phyloP scores from a whole-genome alignment of 2,888 invertebrate genomes.

The Rotaria sp. region DNA sequence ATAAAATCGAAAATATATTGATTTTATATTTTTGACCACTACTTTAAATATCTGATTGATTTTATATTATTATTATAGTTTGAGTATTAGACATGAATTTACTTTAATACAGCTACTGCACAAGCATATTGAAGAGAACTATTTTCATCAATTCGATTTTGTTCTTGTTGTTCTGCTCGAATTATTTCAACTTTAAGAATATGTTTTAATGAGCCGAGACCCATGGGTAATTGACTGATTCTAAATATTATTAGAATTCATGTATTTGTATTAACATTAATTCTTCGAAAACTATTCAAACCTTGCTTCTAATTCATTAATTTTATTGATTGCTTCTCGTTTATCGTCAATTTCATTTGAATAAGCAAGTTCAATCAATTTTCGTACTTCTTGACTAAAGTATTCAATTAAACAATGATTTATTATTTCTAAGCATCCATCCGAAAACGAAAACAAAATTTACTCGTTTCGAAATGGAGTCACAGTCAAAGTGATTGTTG shows the following conservation, averaged over 20 bases:
- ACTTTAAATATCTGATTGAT: too few species aligned
- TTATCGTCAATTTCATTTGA: conserved; percentile 19
- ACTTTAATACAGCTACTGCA: conserved; percentile 24
- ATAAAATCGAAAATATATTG: too few species aligned
- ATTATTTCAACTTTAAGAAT: conserved; percentile 10
- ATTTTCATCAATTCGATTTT: background rate
- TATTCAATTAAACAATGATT: background rate
- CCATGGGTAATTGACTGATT: background rate
- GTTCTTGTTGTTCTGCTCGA: conserved; percentile 14
- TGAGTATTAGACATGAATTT: background rate
- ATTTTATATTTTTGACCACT: too few species aligned
- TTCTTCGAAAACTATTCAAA: background rate
- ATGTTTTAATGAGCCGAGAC: background rate
- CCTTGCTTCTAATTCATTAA: conserved; percentile 27
- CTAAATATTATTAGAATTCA: background rate
- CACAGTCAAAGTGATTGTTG: background rate
- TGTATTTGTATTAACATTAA: too few species aligned
- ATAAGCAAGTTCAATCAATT: background rate
- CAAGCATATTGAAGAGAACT: conserved; percentile 13
- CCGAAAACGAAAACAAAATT: background rate
- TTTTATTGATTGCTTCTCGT: conserved; percentile 17
- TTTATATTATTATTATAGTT: too few species aligned
- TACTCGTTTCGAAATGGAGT: conserved; percentile 21
- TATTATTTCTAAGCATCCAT: too few species aligned
- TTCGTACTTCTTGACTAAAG: background rate